Evolutionary conservation across 1,140 invertebrate genomes (phyloP), one percentile per base, ranked within the genome.

Genomic region (Vanessa tameamea): DNA sequence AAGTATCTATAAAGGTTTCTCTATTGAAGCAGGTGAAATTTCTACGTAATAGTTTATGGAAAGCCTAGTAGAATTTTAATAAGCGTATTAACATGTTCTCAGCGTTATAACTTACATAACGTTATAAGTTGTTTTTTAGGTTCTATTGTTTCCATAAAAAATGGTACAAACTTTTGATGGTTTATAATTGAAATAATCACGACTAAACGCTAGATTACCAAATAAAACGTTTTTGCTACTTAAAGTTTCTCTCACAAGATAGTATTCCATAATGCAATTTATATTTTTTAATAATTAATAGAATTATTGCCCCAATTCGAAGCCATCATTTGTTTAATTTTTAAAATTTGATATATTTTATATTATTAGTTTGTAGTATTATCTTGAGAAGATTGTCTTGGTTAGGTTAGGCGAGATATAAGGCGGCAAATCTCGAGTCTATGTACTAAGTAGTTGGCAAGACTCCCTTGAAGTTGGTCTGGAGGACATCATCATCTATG

Each of bases 1-100:
- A n/a, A 14, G 15, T 50, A 51, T 15, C 31, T 15, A 14, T 31
- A 20, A 13, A 26, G 13, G 9, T 59, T 59, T 59, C 9, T 57
- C 23, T 31, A 59, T 31, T 55, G 51, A 16, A 57, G 53, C 13
- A 12, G 26, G 15, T 37, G 23, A 31, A 61, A 61, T 15, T 37
- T 31, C 43, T 61, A 61, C 31, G 57, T 43, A 61, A 61, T 11
- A 12, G 31, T 31, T 43, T 53, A n/a, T 9, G 23, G 65, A 37
- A 67, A 67, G 48, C 11, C 20, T 53, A 37, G 51, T 53, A 51
- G 48, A 31, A 59, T 67, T 31, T 67, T 53, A 51, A 51, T 67
- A 67, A 48, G 15, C 26, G 51, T 67, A 67, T 67, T 67, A 48
- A n/a, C 14, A 67, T 67, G 16, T 67, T 48, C 3, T 26, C 31